Evolutionary conservation across 2,797 vertebrate species (phyloP), one percentile per base, ranked within the genome.

Genomic region (Simalia tracyae): DNA sequence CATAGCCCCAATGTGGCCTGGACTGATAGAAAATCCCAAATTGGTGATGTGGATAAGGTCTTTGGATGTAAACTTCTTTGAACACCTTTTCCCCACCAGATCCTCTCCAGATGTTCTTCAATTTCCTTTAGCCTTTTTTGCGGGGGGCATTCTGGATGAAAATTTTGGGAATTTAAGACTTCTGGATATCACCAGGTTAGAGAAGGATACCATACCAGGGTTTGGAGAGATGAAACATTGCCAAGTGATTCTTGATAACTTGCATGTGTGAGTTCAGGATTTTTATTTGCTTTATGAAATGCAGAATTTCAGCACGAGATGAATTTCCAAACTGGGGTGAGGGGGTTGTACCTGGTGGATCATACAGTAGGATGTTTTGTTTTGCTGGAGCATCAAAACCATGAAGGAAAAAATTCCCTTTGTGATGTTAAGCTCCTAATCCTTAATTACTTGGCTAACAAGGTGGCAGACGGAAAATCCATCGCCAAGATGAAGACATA

Each of bases 321-420:
- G 93, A 89, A 22, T 81, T 76, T 92, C 88, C 24, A 86, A 22
- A 7, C 54, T 85, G 26, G 57, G 84, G 4, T 24, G 50, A 84
- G 8, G 2, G 86, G 88, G 28, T 54, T 60, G 31, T 86, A 91
- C 85, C 11, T 84, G 72, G 46, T 84, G 72, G 46, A 42, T 88
- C 91, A 86, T 61, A 72, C 56, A 54, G 17, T 46, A n/a, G 90
- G 93, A 68, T 60, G 1, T 86, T 86, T 89, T 91, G 56, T 92
- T 92, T 28, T 90, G 31, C n/a, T 93, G 57, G 88, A 90, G 91
- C 91, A 93, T 60, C 88, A 57, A 6, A 91, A 90, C 61, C 0
- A 89, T 72, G 91, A 76, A 92, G 42, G 88, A 87, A 91, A 46
- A 91, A 91, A 88, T 60, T 92, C 81, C 19, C 86, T 94, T 95